Evolutionary conservation across 2,888 invertebrate genomes (phyloP).

Genomic region (Platycheirus rosarum): DNA sequence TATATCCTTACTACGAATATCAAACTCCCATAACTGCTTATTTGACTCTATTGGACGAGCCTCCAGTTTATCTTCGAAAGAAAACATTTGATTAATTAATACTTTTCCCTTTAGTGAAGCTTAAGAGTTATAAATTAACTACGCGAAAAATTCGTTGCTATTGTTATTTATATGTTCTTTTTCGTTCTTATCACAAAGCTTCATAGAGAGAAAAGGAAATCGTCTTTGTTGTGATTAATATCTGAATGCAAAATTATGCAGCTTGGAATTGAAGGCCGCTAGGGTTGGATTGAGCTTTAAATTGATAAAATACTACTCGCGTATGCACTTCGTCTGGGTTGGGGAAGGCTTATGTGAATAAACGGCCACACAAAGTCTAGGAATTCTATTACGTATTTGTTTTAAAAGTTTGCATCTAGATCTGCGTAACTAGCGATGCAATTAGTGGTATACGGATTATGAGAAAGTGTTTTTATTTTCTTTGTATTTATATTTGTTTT

Average conservation of each 20-base stretch:
- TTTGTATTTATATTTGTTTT: no score
- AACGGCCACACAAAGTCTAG: conserved; percentile 30
- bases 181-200: conserved; percentile 28
- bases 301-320: conserved; percentile 19
- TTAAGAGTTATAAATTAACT: conserved; percentile 21
- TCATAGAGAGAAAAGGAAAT: conserved; percentile 45
- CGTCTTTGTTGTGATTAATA: conserved; percentile 52
- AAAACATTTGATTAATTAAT: conserved; percentile 50
- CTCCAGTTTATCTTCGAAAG: conserved; percentile 79
- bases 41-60: conserved; percentile 79
- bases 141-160: conserved; percentile 7
- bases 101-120: not conserved
- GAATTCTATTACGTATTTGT: not conserved
- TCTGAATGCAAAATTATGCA: conserved; percentile 38
- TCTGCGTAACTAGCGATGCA: conserved; percentile 11
- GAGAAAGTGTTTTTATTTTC: not conserved
- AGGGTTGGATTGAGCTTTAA: not conserved
- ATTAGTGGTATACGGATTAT: conserved; percentile 41
- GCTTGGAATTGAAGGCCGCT: conserved; percentile 33
- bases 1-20: conserved; percentile 78
- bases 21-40: conserved; percentile 77
- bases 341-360: conserved; percentile 7
- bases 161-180: conserved; percentile 47
- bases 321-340: not conserved
- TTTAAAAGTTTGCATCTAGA: not conserved